phyloP scores from a whole-genome alignment of 2,797 vertebrate genomes.

The Micrastur ruficollis region DNA sequence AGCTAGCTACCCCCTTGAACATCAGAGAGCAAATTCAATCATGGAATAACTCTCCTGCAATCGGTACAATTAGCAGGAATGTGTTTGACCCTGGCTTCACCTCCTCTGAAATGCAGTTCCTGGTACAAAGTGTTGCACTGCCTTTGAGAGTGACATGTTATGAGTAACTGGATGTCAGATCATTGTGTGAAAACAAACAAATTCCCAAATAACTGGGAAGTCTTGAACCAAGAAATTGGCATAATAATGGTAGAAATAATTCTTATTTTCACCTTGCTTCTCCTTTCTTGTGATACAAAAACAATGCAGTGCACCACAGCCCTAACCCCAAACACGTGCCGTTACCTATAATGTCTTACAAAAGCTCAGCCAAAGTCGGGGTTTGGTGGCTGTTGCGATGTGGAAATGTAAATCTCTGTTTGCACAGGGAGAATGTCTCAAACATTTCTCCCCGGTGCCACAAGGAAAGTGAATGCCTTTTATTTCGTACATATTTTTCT shows the following conservation, averaged over 20 bases:
- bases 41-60: neutral
- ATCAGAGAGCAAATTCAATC: slow-evolving; percentile 23
- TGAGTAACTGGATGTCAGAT: neutral
- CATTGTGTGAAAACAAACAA: slow-evolving; percentile 20
- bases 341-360: accelerated
- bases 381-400: accelerated
- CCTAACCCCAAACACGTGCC: neutral
- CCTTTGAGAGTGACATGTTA: neutral
- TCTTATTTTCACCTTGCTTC: neutral
- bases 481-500: neutral
- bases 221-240: neutral
- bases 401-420: neutral
- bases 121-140: slow-evolving; percentile 21
- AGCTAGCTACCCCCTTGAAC: slow-evolving; percentile 20
- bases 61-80: slow-evolving; percentile 44
- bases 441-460: neutral
- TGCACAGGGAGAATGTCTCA: neutral
- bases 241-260: neutral
- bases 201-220: neutral
- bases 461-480: neutral
- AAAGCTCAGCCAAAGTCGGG: neutral
- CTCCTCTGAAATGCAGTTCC: slow-evolving; percentile 28
- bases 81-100: neutral
- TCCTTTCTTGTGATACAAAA: neutral
- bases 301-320: neutral